These are phyloP conservation scores for Charina bottae DNA, from an alignment of 2,113 vertebrate species.

Conservation along the genomic window DNA sequence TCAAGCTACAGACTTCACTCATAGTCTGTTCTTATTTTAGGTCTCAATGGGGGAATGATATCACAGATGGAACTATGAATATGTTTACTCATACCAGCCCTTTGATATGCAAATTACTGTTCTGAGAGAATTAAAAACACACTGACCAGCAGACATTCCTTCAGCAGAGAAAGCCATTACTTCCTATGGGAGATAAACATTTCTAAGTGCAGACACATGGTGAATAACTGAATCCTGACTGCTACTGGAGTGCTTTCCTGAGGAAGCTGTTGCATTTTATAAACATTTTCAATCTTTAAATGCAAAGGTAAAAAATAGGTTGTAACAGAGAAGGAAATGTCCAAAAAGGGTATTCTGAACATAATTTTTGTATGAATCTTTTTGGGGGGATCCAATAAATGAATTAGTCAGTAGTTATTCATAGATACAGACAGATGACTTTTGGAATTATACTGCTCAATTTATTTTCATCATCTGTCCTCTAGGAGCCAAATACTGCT, in stretches of 20 bases:
- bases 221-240: conserved; percentile 43
- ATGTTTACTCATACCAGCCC: conserved; percentile 75
- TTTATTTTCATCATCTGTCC: neutral
- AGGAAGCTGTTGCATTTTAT: conserved; percentile 28
- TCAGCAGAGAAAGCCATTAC: conserved; percentile 51
- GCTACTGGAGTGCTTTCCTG: conserved; percentile 23
- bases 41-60: conserved; percentile 54
- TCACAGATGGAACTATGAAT: conserved; percentile 78
- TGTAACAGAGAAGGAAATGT: conserved; percentile 10
- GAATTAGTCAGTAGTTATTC: neutral
- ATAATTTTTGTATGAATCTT: neutral
- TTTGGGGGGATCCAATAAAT: neutral
- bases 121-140: conserved; percentile 82
- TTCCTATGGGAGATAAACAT: conserved; percentile 58
- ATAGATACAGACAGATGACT: neutral
- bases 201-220: conserved; percentile 50
- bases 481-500: too few relatives aligned
- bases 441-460: neutral
- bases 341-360: neutral
- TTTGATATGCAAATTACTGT: conserved; percentile 88
- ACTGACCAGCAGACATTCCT: conserved; percentile 68
- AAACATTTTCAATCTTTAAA: conserved; percentile 34
- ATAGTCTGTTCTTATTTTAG: conserved; percentile 31
- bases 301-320: neutral
- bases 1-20: too few relatives aligned